These are phyloP conservation scores for Glareola pratincola DNA, from an alignment of 2,113 vertebrate species.

Conservation along the genomic window DNA sequence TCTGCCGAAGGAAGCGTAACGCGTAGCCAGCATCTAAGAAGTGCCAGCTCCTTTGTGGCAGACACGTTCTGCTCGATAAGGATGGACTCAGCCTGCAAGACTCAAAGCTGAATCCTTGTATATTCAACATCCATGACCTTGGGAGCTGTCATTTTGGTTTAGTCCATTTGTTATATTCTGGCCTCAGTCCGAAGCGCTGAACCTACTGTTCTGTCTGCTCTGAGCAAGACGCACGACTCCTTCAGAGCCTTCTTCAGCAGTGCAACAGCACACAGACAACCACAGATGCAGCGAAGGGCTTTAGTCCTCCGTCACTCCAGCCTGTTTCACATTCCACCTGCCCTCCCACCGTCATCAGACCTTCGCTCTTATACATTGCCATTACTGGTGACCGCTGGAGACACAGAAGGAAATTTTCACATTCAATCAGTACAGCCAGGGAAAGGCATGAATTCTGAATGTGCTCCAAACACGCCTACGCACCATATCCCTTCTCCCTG, in stretches of 20 bases:
- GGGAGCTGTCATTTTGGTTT: background rate
- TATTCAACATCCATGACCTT: background rate
- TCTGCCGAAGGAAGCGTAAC: background rate
- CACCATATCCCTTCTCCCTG: background rate
- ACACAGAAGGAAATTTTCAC: background rate
- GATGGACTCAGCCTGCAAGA: background rate
- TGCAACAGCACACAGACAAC: background rate
- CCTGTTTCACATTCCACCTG: background rate
- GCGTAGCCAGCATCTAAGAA: background rate
- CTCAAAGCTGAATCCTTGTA: background rate
- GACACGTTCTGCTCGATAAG: background rate
- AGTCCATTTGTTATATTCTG: background rate
- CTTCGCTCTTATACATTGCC: background rate
- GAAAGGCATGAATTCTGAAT: background rate
- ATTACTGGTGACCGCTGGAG: background rate
- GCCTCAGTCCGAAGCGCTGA: background rate
- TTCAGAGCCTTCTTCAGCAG: background rate
- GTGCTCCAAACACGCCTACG: background rate
- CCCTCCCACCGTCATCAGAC: background rate
- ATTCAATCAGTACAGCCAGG: background rate
- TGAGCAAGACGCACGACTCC: fast-evolving
- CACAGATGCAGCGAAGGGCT: background rate
- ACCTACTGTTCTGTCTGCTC: background rate
- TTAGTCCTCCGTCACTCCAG: background rate
- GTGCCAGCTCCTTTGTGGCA: background rate